Conservation (phyloP, 2,113 vertebrate species). For the Pimephales promelas region DNA sequence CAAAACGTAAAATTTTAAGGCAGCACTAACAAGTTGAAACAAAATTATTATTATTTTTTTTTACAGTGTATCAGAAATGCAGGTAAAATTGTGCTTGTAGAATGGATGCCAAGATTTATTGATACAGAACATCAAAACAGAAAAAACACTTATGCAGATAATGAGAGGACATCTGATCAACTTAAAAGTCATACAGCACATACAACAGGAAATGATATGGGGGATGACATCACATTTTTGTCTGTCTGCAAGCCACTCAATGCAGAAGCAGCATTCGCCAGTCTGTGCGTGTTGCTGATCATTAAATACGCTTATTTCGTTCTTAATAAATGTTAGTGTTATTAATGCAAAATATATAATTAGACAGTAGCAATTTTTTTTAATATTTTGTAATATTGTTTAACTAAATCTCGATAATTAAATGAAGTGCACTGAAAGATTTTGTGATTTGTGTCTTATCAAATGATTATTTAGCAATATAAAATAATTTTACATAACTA, state of each 20-base stretch:
- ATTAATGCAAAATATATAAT: neutral
- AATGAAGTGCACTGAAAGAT: neutral
- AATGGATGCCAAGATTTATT: neutral
- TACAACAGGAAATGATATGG: neutral
- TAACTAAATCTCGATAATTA: neutral
- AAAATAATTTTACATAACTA: neutral
- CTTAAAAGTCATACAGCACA: neutral
- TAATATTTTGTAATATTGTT: neutral
- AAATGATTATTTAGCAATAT: neutral
- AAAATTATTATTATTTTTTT: too few species aligned
- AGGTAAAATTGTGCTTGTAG: neutral
- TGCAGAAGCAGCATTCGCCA: neutral
- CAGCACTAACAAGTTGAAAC: too few species aligned
- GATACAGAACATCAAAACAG: neutral
- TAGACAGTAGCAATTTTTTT: neutral
- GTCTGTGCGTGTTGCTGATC: neutral
- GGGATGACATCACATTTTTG: neutral
- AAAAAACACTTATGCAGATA: neutral
- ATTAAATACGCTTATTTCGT: neutral
- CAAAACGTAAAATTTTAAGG: too few species aligned
- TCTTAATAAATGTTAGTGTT: neutral
- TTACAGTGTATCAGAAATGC: neutral
- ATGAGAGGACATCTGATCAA: conserved; percentile 4
- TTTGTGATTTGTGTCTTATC: neutral
- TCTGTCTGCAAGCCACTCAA: neutral